A percentile compares a stretch with the other conserved stretches of the same genome.
Conservation (phyloP, 2,113 vertebrate genomes). For the Alethe castanea region DNA sequence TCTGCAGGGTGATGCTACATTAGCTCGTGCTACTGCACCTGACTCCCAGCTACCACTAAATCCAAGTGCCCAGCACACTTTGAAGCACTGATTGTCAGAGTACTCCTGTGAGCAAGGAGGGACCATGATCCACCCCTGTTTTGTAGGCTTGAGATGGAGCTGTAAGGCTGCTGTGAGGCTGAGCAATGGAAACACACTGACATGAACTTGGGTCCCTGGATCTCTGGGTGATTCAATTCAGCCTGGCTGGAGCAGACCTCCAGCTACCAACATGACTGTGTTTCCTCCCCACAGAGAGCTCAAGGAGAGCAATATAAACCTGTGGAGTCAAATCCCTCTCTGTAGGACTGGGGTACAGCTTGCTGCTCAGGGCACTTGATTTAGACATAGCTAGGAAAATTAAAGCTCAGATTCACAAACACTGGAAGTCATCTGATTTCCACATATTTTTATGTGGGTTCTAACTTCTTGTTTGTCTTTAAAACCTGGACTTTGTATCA, state of each 20-base stretch:
- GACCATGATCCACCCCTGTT: not conserved
- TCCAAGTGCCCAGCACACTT: not conserved
- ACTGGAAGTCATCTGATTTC: not conserved
- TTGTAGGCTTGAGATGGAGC: fast-evolving
- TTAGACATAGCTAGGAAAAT: not conserved
- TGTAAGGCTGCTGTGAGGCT: not conserved
- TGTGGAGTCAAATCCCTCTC: not conserved
- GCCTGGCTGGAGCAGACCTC: not conserved
- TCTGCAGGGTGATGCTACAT: not conserved
- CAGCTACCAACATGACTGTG: fast-evolving
- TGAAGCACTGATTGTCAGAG: not conserved
- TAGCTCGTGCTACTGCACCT: not conserved
- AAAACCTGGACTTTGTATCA: not conserved
- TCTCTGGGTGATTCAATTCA: not conserved
- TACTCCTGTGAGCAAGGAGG: not conserved
- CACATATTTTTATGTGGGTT: not conserved
- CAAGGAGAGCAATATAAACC: not conserved
- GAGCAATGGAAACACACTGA: not conserved
- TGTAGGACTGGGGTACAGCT: not conserved
- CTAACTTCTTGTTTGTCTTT: not conserved
- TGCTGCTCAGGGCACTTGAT: not conserved
- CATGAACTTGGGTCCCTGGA: not conserved
- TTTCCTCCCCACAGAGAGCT: not conserved
- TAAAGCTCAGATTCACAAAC: not conserved
- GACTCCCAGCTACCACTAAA: not conserved